Evolutionary conservation across 2,113 vertebrate genomes (phyloP).

Genomic region (Hylia prasina): DNA sequence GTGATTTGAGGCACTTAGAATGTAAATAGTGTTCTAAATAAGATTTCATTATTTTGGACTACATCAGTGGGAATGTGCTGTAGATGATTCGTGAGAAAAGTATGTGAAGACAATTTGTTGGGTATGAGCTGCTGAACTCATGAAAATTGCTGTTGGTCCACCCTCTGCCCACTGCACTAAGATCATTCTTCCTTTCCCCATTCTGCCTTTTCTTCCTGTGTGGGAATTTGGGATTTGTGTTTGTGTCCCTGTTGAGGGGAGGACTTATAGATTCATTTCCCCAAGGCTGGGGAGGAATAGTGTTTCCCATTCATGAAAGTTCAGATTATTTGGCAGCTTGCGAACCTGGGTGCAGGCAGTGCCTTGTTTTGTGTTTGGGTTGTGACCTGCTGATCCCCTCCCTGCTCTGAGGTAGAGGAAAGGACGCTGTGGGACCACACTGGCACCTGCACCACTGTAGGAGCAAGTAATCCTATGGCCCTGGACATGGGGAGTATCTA

Average conservation of each 20-base stretch:
- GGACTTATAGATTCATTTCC: neutral
- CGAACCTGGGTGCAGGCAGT: neutral
- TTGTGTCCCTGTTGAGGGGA: neutral
- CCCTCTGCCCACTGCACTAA: neutral
- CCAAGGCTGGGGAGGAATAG: neutral
- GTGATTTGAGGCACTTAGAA: neutral
- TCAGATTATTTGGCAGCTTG: neutral
- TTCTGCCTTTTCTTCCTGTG: neutral
- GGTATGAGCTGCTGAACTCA: neutral
- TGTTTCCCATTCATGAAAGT: neutral
- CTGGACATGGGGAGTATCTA: fast-evolving
- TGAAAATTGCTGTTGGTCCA: neutral
- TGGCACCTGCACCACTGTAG: fast-evolving
- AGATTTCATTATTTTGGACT: neutral
- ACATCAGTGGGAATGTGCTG: neutral
- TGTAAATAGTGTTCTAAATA: neutral
- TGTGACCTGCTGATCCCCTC: neutral
- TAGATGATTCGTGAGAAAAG: neutral
- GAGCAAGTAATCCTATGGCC: fast-evolving
- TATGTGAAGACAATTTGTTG: neutral
- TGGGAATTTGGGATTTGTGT: neutral
- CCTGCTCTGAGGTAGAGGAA: neutral
- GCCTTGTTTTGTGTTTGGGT: neutral
- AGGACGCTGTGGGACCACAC: neutral
- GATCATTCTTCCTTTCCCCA: neutral